Conservation (phyloP, 1,140 invertebrate species). For the Aphelenchoides avenae region DNA sequence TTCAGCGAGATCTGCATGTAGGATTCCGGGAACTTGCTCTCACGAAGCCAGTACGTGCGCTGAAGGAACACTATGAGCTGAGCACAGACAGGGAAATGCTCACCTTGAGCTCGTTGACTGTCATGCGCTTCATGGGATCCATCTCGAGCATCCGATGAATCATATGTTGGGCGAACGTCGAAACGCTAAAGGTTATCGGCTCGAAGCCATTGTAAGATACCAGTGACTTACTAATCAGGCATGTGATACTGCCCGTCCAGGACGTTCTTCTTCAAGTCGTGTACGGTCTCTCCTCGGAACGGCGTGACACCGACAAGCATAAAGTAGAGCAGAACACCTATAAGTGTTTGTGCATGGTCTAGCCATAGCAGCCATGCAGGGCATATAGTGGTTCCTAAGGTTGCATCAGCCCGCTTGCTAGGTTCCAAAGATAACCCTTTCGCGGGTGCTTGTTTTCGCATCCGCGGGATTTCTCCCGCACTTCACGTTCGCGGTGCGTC, state of each 20-base stretch:
- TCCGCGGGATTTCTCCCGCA: no score
- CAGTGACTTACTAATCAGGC: constrained; percentile 56
- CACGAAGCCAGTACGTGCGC: constrained; percentile 50
- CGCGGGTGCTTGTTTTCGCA: no score
- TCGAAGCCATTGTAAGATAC: constrained; percentile 4
- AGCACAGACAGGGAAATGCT: constrained; percentile 2
- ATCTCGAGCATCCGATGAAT: constrained; percentile 52
- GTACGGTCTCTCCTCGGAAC: constrained; percentile 64
- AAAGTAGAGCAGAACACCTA: constrained; percentile 59
- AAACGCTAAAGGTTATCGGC: not conserved
- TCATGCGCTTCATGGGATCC: constrained; percentile 38
- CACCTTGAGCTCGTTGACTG: constrained; percentile 45
- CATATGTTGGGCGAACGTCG: constrained; percentile 42
- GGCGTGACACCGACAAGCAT: constrained; percentile 65
- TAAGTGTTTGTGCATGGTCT: not conserved
- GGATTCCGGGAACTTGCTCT: constrained; percentile 52
- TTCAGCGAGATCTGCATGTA: constrained; percentile 47
- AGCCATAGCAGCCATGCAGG: not conserved
- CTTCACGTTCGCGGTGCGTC: no score
- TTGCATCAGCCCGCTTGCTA: no score
- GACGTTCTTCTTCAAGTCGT: constrained; percentile 52
- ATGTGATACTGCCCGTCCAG: constrained; percentile 46
- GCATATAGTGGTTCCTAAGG: no score
- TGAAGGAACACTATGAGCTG: constrained; percentile 21
- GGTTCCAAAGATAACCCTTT: no score